Evolutionary conservation across 1,140 invertebrate species (phyloP), one percentile per base, ranked within the genome.

Genomic region (Macrostomum lignano): DNA sequence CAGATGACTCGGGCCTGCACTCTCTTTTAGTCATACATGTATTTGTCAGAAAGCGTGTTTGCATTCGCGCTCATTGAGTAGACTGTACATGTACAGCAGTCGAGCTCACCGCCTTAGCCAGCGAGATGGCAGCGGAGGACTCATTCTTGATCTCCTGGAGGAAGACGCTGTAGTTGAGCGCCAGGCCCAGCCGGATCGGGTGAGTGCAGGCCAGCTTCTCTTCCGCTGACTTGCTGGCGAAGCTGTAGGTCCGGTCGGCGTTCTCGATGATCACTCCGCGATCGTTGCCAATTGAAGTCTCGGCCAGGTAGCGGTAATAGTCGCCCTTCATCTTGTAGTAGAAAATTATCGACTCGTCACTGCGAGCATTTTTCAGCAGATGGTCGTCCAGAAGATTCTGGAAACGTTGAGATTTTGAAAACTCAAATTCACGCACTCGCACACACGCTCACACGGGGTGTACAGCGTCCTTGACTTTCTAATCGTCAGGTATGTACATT

Each of bases 271-370:
- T 76, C 60, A 72, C 76, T 81, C 82, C 81, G 55, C 77, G 34
- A 57, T 82, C 77, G 45, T 76, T 74, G 42, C 74, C 75, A 43
- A 74, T 17, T 28, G 14, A 78, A 52, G 94, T 84, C 69, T 96
- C 86, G 52, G 86, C 84, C 52, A 93, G 68, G 69, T 96, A 96
- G 67, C 86, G 51, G 65, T 86, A 88, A 67, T 94, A 94, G 66
- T 94, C 86, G 53, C 84, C 86, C 66, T 91, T 86, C 82, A 91
- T 91, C 69, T 91, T 93, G 61, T 88, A 67, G 67, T 91, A 91
- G 64, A 91, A 91, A 56, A 93, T 84, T 73, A 86, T 88, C 56
- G 74, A 79, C 67, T 88, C 81, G 54, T 81, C 73, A 63, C 78
- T 84, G 62, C 73, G 78, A 52, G 79, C 78, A 66, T 82, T 82